These are phyloP conservation scores for Noctilio leporinus DNA, from an alignment of 2,113 vertebrate genomes.

Conservation along the genomic window DNA sequence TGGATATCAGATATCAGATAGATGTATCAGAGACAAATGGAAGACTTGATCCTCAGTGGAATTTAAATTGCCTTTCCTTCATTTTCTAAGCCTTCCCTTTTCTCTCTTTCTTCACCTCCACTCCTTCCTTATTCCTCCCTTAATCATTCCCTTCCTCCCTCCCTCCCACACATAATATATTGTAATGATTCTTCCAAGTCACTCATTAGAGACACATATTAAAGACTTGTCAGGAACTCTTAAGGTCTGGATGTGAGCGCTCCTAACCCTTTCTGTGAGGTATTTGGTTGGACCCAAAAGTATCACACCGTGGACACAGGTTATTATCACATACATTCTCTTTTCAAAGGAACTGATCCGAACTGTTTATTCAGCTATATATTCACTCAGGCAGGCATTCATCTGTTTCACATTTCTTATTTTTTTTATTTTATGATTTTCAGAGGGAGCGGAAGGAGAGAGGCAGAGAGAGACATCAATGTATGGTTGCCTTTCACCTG, in stretches of 20 bases:
- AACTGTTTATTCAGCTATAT: not conserved
- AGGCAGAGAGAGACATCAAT: too few relatives aligned
- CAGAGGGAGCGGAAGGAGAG: too few relatives aligned
- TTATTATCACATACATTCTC: too few relatives aligned
- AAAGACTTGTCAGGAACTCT: not conserved
- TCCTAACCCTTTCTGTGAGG: not conserved
- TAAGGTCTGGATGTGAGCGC: not conserved
- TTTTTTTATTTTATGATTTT: too few relatives aligned
- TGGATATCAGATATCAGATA: not conserved
- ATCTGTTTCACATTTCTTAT: too few relatives aligned
- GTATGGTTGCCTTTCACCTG: too few relatives aligned
- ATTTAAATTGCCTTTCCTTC: not conserved
- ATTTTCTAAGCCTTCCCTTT: not conserved
- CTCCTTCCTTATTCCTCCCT: not conserved
- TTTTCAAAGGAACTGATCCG: not conserved
- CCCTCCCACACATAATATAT: not conserved
- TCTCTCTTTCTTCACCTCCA: not conserved
- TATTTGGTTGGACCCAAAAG: not conserved
- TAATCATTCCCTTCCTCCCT: not conserved
- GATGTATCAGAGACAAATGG: not conserved
- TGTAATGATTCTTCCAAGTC: not conserved
- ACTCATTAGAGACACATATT: not conserved
- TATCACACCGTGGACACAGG: not conserved
- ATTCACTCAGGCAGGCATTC: not conserved
- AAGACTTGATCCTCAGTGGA: not conserved